Conservation (phyloP, 2,797 vertebrate species). For the Typhlichthys subterraneus region DNA sequence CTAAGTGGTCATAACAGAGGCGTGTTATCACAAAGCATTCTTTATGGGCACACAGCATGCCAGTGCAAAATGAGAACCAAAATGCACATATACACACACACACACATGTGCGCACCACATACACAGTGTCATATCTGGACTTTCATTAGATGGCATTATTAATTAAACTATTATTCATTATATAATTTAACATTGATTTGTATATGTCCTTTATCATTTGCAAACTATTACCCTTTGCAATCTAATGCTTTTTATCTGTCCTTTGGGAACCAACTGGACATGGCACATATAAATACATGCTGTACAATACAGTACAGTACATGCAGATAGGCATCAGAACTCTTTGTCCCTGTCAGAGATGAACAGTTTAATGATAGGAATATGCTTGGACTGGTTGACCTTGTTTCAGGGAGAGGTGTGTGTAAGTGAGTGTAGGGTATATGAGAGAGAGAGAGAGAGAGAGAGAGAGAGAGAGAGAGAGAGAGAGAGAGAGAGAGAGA, state of each 20-base stretch:
- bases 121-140: neutral
- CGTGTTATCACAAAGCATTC: constrained; percentile 27
- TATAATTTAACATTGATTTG: neutral
- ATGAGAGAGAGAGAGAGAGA: neutral
- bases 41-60: constrained; percentile 19
- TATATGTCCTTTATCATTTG: neutral
- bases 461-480: no score
- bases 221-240: neutral
- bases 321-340: neutral
- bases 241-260: constrained; percentile 3
- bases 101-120: neutral
- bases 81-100: neutral
- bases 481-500: no score
- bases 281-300: constrained; percentile 18
- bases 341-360: constrained; percentile 34
- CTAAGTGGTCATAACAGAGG: constrained; percentile 42
- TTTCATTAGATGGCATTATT: neutral
- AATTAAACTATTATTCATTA: no score
- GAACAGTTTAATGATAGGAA: constrained; percentile 41
- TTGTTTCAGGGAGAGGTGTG: constrained; percentile 10
- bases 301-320: constrained; percentile 4
- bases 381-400: constrained; percentile 43
- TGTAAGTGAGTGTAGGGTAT: neutral
- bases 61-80: constrained; percentile 4
- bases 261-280: neutral